Percentiles rank a stretch among this genome's conserved stretches.
Evolutionary conservation across 2,797 vertebrate genomes (phyloP).

Genomic region (Florisuga fusca): DNA sequence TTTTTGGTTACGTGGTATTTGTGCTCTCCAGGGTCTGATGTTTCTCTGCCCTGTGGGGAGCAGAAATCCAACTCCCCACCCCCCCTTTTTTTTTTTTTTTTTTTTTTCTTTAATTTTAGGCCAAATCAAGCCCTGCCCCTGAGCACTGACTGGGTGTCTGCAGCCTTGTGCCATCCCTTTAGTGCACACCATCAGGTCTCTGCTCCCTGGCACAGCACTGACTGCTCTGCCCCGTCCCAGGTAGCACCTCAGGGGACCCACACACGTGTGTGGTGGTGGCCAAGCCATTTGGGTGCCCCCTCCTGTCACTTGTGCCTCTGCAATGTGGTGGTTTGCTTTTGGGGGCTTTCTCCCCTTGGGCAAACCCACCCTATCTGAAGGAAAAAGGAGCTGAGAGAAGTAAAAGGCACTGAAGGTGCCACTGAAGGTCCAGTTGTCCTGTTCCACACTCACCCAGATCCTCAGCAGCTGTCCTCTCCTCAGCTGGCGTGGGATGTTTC

Average conservation of each 20-base stretch:
- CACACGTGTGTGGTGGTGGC: neutral
- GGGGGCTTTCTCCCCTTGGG: neutral
- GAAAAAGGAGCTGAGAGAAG: neutral
- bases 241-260: neutral
- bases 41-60: neutral
- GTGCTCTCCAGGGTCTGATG: neutral
- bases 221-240: neutral
- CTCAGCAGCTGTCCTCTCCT: neutral
- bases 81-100: too few relatives aligned
- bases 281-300: neutral
- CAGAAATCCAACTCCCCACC: neutral
- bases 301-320: neutral
- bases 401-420: neutral
- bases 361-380: accelerated
- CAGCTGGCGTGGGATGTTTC: too few relatives aligned
- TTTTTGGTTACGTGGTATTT: neutral
- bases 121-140: accelerated
- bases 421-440: neutral
- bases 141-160: accelerated
- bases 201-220: accelerated
- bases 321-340: neutral
- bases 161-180: neutral
- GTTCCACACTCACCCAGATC: neutral
- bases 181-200: neutral
- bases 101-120: too few relatives aligned